Evolutionary conservation across 2,888 invertebrate species (phyloP), one percentile per base, ranked within the genome.

Genomic region (Drosophila rellima): DNA sequence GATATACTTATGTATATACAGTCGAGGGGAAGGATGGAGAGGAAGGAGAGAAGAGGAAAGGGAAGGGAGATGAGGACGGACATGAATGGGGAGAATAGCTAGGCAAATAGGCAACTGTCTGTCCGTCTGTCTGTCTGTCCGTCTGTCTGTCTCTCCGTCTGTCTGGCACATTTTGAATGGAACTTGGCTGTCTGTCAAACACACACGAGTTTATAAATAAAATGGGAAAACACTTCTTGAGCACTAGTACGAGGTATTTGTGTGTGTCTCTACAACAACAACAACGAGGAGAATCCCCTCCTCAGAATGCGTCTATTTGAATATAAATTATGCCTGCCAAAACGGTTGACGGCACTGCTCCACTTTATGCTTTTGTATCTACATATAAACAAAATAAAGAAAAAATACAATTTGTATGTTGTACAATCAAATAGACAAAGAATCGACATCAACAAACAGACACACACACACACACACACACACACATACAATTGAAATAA

Each of bases 131-230:
- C 48, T 17, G 59, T 50, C 26, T 29, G 54, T 50, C 51, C n/a
- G n/a, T 17, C 20, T 51, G 26, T 48, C 33, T 35, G 20, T 15
- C 50, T 11, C 35, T 15, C 50, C 13, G 55, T 50, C 31, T 29
- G 57, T 50, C 51, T 61, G 63, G 35, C 64, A 54, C 48, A 54
- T 40, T 66, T 51, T 66, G 62, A 79, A 72, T 79, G 67, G 65
- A 44, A 50, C 63, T 61, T 20, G 78, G 40, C 67, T 70, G 64
- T 70, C 85, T 55, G 54, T 55, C 54, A 33, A 42, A 31, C 47
- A 61, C 65, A 82, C 48, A n/a, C 26, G 7, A 74, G 79, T 73
- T 78, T 82, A 82, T 85, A 82, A 82, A 82, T 82, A 82, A 82
- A 75, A 69, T 54, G 67, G 67, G 68, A 69, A 80, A 72, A 70